Percentiles rank a stretch among this genome's conserved stretches.
phyloP scores from a whole-genome alignment of 2,888 invertebrate species.

The Plutella xylostella region DNA sequence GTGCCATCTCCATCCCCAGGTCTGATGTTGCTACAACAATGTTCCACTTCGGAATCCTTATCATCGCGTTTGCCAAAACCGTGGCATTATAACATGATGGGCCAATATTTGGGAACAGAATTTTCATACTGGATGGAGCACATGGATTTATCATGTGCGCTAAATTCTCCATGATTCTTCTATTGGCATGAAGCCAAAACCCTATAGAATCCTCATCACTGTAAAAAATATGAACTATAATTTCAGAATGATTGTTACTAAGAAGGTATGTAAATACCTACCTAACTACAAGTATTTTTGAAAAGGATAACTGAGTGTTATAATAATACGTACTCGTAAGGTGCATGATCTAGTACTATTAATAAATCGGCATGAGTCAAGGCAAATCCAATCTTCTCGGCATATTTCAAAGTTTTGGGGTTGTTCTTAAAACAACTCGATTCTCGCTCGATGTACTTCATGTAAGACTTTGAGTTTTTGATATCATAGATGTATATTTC shows the following conservation, averaged over 20 bases:
- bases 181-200: conserved; percentile 44
- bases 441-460: conserved; percentile 42
- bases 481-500: conserved; percentile 47
- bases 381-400: conserved; percentile 52
- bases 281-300: neutral
- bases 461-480: conserved; percentile 29
- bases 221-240: conserved; percentile 21
- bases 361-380: conserved; percentile 60
- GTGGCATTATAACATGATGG: conserved; percentile 71
- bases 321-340: conserved; percentile 34
- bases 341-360: conserved; percentile 59
- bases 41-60: conserved; percentile 48
- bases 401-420: conserved; percentile 40
- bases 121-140: conserved; percentile 48
- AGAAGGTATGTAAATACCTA: neutral
- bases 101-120: conserved; percentile 67
- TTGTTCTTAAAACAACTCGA: conserved; percentile 34
- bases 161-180: conserved; percentile 42
- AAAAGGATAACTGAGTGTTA: neutral
- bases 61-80: conserved; percentile 42
- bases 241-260: too few species aligned
- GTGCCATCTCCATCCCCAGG: conserved; percentile 57
- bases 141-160: conserved; percentile 60
- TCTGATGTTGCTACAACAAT: conserved; percentile 71
- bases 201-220: conserved; percentile 39